Conservation (phyloP, 2,888 invertebrate genomes). For the Megamerina dolium region DNA sequence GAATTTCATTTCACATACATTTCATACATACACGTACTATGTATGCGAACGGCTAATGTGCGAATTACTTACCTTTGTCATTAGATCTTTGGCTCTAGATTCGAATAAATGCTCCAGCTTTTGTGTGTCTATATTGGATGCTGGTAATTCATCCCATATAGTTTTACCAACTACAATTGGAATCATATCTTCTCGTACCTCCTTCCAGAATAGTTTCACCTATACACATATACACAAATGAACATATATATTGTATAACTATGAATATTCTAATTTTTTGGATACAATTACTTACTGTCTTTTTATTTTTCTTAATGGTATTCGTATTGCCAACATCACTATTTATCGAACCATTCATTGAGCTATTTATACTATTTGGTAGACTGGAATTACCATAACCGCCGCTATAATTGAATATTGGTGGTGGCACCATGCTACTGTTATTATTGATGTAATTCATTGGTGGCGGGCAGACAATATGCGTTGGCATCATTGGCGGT, state of each 20-base stretch:
- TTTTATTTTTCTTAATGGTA: constrained; percentile 78
- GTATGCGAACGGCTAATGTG: no score
- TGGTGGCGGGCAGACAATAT: constrained; percentile 47
- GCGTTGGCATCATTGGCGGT: constrained; percentile 50
- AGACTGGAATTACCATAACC: constrained; percentile 37
- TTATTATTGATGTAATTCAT: constrained; percentile 49
- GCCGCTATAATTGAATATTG: constrained; percentile 49
- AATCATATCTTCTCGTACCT: constrained; percentile 66
- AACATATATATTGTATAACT: not conserved
- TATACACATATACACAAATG: constrained; percentile 15
- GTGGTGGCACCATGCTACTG: constrained; percentile 48
- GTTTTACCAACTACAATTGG: constrained; percentile 61
- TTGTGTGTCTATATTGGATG: constrained; percentile 81
- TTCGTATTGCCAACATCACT: constrained; percentile 39
- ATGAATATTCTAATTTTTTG: not conserved
- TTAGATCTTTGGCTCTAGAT: constrained; percentile 89
- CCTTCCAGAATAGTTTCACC: constrained; percentile 93
- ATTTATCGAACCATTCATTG: constrained; percentile 42
- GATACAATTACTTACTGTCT: constrained; percentile 61
- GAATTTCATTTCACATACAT: no score
- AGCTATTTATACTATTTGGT: constrained; percentile 41
- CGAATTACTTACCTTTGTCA: constrained; percentile 86
- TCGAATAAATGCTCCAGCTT: constrained; percentile 96
- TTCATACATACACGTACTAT: no score
- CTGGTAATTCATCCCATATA: constrained; percentile 88